Base-by-base conservation (phyloP, 2,797 vertebrate species). In the Amniataba percoides region DNA sequence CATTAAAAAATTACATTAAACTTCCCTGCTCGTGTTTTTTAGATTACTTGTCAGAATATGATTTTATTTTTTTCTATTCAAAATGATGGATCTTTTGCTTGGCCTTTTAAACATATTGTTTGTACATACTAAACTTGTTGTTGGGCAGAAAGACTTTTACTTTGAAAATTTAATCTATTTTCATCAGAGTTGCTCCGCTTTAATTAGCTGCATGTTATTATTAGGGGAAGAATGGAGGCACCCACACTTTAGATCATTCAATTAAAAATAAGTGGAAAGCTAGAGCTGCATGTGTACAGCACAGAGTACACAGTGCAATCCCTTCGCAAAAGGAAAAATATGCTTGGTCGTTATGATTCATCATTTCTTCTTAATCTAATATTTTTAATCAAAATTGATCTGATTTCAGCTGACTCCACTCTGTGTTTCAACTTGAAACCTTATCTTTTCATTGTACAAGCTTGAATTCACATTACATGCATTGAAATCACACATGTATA, bases 1-100 rank as follows among this genome's bases (percentile, higher is more conserved):
- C 34, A 67, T 83, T 69, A 78, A 81, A 77, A n/a, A 53, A 21
- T 21, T 27, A 56, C 34, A 66, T 71, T 4, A 52, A 77, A 74
- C 56, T 4, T 66, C 2, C 10, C 57, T 73, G 36, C 1, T 51
- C 80, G 18, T 34, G 3, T 62, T 56, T 60, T 23, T 64, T 68
- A 3, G 10, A 43, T 46, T 66, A 27, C 31, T 34, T 40, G 7
- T 58, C 48, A 39, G 11, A 53, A 45, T 56, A 12, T 55, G 21
- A 70, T 18, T 23, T 0, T 11, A 34, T 7, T 49, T 71, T 48
- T 53, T n/a, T n/a, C n/a, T 12, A 15, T 77, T 8, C 31, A 12
- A 63, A 60, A 57, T 40, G 0, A 21, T 4, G 23, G 3, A 1
- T 63, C 14, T 60, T 39, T 3, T 15, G 7, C 21, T 27, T 39